These are phyloP conservation scores for Ceratosolen solmsi DNA, from an alignment of 1,140 invertebrate species.

Conservation along the genomic window DNA sequence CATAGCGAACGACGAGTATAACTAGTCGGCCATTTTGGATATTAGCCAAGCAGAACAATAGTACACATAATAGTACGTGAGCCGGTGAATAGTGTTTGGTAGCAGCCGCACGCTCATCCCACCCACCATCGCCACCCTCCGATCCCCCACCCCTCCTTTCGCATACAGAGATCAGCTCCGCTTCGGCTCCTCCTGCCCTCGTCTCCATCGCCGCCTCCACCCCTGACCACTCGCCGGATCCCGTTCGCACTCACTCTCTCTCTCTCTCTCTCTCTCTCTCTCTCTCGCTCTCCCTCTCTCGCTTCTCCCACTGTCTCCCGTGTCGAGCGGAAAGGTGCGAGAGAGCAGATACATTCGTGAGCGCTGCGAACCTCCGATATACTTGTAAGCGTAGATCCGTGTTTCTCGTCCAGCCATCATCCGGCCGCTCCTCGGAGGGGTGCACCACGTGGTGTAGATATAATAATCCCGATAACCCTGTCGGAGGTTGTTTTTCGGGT, in stretches of 20 bases:
- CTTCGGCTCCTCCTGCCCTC: too few relatives aligned
- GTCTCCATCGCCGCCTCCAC: background rate
- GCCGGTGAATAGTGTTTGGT: conserved; percentile 66
- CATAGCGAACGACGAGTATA: conserved; percentile 57
- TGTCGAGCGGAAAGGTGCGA: too few relatives aligned
- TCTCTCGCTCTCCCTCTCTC: background rate
- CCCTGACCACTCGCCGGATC: background rate
- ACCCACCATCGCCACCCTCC: conserved; percentile 13
- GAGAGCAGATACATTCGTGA: too few relatives aligned
- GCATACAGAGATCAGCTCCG: background rate
- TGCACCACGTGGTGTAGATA: too few relatives aligned
- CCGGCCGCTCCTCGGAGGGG: too few relatives aligned
- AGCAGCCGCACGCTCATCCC: conserved; percentile 54
- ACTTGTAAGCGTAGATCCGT: too few relatives aligned
- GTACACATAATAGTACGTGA: conserved; percentile 71
- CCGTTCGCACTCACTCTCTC: background rate
- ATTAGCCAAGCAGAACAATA: conserved; percentile 73
- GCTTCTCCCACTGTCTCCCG: too few relatives aligned
- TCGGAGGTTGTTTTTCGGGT: too few relatives aligned
- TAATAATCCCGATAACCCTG: too few relatives aligned
- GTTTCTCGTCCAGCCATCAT: too few relatives aligned
- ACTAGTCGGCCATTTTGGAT: conserved; percentile 71
- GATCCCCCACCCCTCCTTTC: background rate
- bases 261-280: conserved; percentile 4
- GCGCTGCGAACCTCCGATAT: too few relatives aligned